A percentile compares a stretch with the other conserved stretches of the same genome.
Evolutionary conservation across 2,113 vertebrate species (phyloP).

Genomic region (Hypomesus transpacificus): DNA sequence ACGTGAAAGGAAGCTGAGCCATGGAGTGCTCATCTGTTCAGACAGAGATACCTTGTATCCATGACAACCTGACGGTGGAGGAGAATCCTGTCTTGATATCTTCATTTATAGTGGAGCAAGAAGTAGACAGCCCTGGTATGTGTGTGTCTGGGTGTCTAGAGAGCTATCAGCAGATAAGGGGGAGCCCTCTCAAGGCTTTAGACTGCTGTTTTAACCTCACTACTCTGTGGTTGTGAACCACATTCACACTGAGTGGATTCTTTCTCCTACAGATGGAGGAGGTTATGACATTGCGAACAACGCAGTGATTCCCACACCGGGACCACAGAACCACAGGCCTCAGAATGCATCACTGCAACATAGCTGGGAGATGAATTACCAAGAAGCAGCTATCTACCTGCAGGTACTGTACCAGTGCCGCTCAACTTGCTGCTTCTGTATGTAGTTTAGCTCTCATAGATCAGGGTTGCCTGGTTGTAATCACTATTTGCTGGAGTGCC

Average conservation of each 20-base stretch:
- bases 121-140: conserved; percentile 52
- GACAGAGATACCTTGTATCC: conserved; percentile 31
- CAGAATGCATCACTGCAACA: conserved; percentile 72
- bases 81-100: conserved; percentile 53
- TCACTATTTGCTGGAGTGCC: no score
- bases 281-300: conserved; percentile 71
- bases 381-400: conserved; percentile 97
- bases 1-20: conserved; percentile 24
- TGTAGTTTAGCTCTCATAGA: no score
- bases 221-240: no score
- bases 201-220: no score
- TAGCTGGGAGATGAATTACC: conserved; percentile 96
- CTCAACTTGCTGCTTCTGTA: no score
- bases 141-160: not conserved
- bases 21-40: conserved; percentile 53
- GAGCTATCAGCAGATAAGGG: no score
- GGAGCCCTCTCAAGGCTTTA: no score
- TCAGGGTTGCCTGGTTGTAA: no score
- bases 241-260: not conserved
- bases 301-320: conserved; percentile 67
- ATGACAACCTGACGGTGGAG: conserved; percentile 33
- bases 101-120: conserved; percentile 48
- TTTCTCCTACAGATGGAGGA: conserved; percentile 66
- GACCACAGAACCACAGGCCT: conserved; percentile 63
- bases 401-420: conserved; percentile 72